Evolutionary conservation across 2,113 vertebrate genomes (phyloP), one percentile per base, ranked within the genome.

Genomic region (Pycnonotus jocosus): DNA sequence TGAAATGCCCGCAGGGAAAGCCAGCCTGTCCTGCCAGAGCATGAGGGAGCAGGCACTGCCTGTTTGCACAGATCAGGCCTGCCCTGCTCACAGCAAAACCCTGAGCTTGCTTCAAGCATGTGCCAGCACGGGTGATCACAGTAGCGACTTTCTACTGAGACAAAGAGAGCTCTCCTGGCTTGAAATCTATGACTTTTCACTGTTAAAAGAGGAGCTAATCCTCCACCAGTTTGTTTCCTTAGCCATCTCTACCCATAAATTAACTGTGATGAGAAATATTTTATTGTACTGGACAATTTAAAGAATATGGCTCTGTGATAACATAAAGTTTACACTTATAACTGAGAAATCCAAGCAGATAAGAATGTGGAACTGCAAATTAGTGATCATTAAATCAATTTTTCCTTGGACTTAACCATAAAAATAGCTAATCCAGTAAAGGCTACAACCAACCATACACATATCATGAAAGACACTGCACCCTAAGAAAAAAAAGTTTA

Each of bases 91-190:
- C 4, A 62, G 66, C 19, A 77, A 81, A 77, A 73, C 25, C 47
- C 18, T 60, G 20, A 86, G 33, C 3, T 27, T 23, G 9, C 31
- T 50, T 28, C 9, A 62, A 66, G 35, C 16, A 47, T 0, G 3
- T 8, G 8, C 33, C 7, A 7, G 27, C 45, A 62, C 0, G 1
- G 6, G 18, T 38, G 60, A 37, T 22, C n/a, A 62, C 0, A 4
- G 28, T 10, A 73, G 15, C 0, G 5, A 27, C 7, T 81, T 53
- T 37, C 23, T 66, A 30, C 8, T 8, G 20, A 15, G 13, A 50
- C 11, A 40, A 7, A 30, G 5, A 73, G 47, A 45, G 37, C 22
- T 48, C 9, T 72, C 53, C 50, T 50, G 16, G 12, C 53, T 88
- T 54, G 28, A 85, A 86, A 64, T 9, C 30, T n/a, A 22, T 0